These are phyloP conservation scores for Drosophila erecta DNA, from an alignment of 1,140 invertebrate species.

Conservation along the genomic window DNA sequence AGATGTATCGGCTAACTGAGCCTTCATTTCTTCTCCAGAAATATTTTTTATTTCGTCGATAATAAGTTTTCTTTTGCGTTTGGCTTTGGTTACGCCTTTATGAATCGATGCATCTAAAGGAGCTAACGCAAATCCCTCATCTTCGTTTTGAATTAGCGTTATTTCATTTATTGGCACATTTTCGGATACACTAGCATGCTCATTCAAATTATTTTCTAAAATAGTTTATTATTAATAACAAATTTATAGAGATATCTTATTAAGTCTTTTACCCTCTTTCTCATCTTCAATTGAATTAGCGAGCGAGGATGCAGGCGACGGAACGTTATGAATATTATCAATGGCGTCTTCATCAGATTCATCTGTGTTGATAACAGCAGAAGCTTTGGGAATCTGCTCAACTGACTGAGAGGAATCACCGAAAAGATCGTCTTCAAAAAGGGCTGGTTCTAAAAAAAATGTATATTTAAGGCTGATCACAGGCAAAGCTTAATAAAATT, in stretches of 20 bases:
- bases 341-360: conserved; percentile 87
- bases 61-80: conserved; percentile 97
- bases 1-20: conserved; percentile 98
- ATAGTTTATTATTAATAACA: not conserved
- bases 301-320: conserved; percentile 82
- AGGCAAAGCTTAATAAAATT: not conserved
- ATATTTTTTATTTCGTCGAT: conserved; percentile 99
- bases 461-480: not conserved
- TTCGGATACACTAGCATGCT: conserved; percentile 32
- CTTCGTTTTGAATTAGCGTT: conserved; percentile 95
- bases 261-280: conserved; percentile 32
- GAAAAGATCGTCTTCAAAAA: conserved; percentile 96
- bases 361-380: conserved; percentile 84
- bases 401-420: conserved; percentile 92
- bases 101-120: conserved; percentile 96
- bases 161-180: conserved; percentile 89
- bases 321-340: conserved; percentile 86
- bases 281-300: conserved; percentile 52
- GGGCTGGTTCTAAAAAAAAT: conserved; percentile 85
- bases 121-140: conserved; percentile 97
- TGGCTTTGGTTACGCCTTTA: conserved; percentile 93
- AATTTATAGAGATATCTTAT: not conserved
- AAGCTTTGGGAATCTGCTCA: conserved; percentile 83
- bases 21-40: conserved; percentile 99
- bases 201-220: conserved; percentile 49